Evolutionary conservation across 2,888 invertebrate genomes (phyloP).

Genomic region (Synergus itoensis): DNA sequence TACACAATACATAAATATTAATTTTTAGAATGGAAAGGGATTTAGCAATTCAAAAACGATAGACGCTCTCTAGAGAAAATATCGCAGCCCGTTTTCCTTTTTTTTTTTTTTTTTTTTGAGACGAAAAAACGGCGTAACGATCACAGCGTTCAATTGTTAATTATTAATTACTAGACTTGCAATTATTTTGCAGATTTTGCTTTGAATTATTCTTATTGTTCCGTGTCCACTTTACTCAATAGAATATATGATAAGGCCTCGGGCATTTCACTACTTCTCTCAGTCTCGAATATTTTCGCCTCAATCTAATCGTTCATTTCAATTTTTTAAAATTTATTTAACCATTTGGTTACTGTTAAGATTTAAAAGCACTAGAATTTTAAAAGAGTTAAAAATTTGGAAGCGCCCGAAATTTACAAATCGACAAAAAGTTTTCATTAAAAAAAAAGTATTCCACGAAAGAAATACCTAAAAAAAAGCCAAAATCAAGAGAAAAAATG

Average conservation of each 20-base stretch:
- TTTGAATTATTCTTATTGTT: slow-evolving; percentile 59
- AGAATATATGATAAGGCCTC: slow-evolving; percentile 75
- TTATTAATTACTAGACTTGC: slow-evolving; percentile 53
- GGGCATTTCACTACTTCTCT: slow-evolving; percentile 71
- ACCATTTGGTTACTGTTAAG: not conserved
- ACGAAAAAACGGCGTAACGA: slow-evolving; percentile 62
- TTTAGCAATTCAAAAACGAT: slow-evolving; percentile 10
- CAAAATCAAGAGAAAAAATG: not conserved
- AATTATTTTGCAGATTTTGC: slow-evolving; percentile 48
- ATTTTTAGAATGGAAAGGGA: slow-evolving; percentile 2
- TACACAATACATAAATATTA: slow-evolving; percentile 28
- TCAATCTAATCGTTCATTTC: not conserved
- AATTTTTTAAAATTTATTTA: not conserved
- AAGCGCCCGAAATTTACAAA: not conserved
- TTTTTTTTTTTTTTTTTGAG: slow-evolving; percentile 5
- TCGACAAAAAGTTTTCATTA: not conserved
- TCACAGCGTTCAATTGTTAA: slow-evolving; percentile 64
- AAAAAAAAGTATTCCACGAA: no score
- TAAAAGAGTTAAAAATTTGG: not conserved
- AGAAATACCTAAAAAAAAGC: not conserved
- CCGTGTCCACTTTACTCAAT: slow-evolving; percentile 67
- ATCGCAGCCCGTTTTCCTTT: slow-evolving; percentile 56
- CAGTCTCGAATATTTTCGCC: slow-evolving; percentile 67
- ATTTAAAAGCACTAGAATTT: not conserved
- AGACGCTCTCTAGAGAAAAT: slow-evolving; percentile 54